These are phyloP conservation scores for Actinopyga echinites DNA, from an alignment of 53 echinoderm and acorn worm species.

Conservation along the genomic window DNA sequence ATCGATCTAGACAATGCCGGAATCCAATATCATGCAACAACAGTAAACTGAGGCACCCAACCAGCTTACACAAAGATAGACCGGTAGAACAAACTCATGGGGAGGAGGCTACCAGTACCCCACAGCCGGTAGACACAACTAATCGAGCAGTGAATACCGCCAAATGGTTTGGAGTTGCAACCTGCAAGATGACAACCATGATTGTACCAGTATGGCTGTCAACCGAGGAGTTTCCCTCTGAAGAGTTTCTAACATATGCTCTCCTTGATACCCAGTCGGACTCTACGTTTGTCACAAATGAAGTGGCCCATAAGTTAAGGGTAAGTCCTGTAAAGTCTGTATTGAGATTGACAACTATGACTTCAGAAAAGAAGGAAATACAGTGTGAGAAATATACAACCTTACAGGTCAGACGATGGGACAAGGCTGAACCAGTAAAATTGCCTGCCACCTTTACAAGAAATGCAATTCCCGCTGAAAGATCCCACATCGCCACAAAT, in stretches of 20 bases:
- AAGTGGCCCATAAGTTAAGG: slow-evolving; percentile 28
- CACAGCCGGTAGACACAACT: neutral
- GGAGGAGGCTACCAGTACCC: neutral
- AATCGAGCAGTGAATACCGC: neutral
- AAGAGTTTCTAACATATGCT: slow-evolving; percentile 58
- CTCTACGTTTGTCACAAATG: slow-evolving; percentile 52
- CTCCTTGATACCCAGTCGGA: slow-evolving; percentile 60
- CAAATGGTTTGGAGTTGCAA: neutral
- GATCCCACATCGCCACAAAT: slow-evolving; percentile 50
- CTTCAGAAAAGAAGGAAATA: slow-evolving; percentile 50
- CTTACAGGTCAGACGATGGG: slow-evolving; percentile 51
- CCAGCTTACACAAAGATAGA: slow-evolving; percentile 46
- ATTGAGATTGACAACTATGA: slow-evolving; percentile 61
- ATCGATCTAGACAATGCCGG: slow-evolving; percentile 53
- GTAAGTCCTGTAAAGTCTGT: slow-evolving; percentile 21
- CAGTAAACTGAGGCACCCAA: slow-evolving; percentile 53
- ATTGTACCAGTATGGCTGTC: slow-evolving; percentile 73
- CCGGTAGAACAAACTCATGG: neutral
- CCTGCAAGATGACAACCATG: slow-evolving; percentile 50
- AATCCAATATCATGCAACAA: slow-evolving; percentile 16
- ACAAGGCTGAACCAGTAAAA: slow-evolving; percentile 22
- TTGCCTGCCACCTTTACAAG: slow-evolving; percentile 44
- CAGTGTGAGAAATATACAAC: slow-evolving; percentile 46
- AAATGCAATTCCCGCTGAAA: slow-evolving; percentile 50
- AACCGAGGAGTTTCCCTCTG: slow-evolving; percentile 45